Evolutionary conservation across 2,797 vertebrate species (phyloP).

Genomic region (Fringilla coelebs): DNA sequence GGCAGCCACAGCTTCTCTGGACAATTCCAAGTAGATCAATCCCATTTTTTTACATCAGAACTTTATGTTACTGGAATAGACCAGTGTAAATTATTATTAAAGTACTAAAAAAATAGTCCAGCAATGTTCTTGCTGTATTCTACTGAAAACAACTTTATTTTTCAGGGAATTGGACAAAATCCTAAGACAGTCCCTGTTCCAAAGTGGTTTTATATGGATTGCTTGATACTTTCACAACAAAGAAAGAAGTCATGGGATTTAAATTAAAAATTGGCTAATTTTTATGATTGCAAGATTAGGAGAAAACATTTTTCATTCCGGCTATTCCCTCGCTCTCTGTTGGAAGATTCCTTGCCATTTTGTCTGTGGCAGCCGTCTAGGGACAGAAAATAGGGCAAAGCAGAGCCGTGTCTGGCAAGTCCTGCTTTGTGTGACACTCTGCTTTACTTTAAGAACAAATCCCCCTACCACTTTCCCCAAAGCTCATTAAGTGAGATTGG

Average conservation of each 20-base stretch:
- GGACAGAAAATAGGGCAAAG: background rate
- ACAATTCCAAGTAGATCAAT: background rate
- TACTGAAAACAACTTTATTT: background rate
- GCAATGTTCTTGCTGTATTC: background rate
- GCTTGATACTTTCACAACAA: conserved; percentile 7
- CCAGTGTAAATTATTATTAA: background rate
- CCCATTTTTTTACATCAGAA: background rate
- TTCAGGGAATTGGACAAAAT: background rate
- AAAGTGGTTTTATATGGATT: background rate
- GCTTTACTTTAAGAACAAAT: conserved; percentile 45
- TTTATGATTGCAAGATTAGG: background rate
- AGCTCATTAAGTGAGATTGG: conserved; percentile 66
- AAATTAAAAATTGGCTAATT: conserved; percentile 15
- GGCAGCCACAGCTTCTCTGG: background rate
- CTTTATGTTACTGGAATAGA: background rate
- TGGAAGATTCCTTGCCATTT: background rate
- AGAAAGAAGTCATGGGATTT: conserved; percentile 11
- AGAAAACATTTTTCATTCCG: background rate
- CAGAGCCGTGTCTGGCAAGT: background rate
- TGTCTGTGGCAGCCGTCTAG: background rate
- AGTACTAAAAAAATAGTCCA: background rate
- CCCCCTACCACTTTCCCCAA: conserved; percentile 58
- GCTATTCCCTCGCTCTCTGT: background rate
- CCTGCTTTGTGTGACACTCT: conserved; percentile 22
- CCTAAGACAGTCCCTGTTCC: background rate